phyloP scores from a whole-genome alignment of 2,113 vertebrate genomes.

The Odocoileus hemionus region DNA sequence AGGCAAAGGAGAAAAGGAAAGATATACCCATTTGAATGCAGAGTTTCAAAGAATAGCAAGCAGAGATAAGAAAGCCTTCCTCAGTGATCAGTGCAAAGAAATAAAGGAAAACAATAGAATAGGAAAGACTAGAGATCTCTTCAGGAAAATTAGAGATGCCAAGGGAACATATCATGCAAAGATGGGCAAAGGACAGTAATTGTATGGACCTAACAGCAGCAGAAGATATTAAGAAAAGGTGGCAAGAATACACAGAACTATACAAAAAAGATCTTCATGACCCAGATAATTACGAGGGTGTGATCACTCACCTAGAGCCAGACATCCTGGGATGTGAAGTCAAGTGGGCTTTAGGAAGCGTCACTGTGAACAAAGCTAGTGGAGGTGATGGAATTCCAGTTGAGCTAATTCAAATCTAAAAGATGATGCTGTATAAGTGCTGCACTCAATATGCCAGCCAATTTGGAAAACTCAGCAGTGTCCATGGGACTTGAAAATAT shows the following conservation, averaged over 20 bases:
- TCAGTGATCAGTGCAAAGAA: neutral
- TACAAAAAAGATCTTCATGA: fast-evolving
- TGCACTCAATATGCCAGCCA: neutral
- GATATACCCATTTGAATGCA: neutral
- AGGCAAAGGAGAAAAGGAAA: neutral
- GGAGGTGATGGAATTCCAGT: neutral
- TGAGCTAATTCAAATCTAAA: neutral
- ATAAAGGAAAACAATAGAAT: neutral
- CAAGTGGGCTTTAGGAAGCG: neutral
- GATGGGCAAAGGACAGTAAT: neutral
- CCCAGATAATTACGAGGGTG: neutral
- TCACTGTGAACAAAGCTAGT: neutral
- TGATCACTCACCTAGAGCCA: neutral
- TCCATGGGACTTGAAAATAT: neutral
- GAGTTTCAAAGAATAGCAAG: neutral
- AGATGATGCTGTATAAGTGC: neutral
- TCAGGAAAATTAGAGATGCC: neutral
- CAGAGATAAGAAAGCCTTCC: neutral
- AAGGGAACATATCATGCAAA: neutral
- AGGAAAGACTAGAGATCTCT: neutral
- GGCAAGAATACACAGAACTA: neutral
- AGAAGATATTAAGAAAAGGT: neutral
- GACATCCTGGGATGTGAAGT: neutral
- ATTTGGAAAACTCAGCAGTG: neutral
- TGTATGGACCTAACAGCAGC: neutral